Percentiles rank a stretch among this genome's conserved stretches.
Conservation (phyloP, 2,888 invertebrate species). For the Syrphus vitripennis region DNA sequence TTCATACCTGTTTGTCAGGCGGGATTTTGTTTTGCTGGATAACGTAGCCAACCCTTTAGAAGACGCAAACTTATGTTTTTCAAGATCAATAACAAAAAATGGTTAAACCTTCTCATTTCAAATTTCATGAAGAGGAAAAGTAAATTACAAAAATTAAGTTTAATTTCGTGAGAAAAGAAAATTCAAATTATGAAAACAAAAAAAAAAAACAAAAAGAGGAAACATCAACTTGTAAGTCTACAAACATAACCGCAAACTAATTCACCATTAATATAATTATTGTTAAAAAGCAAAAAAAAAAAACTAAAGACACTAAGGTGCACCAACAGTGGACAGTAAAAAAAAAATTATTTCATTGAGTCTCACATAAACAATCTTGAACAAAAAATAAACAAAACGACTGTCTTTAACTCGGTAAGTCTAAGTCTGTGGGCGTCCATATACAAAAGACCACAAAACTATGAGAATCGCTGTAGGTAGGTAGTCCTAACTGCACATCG, state of each 20-base stretch:
- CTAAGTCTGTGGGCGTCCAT: conserved; percentile 40
- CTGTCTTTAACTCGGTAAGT: neutral
- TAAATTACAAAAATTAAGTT: too few relatives aligned
- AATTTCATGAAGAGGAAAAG: conserved; percentile 56
- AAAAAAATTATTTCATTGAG: neutral
- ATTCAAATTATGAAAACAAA: neutral
- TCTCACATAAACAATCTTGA: neutral
- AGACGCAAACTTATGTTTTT: too few relatives aligned
- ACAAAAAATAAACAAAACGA: neutral
- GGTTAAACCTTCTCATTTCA: conserved; percentile 19
- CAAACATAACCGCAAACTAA: conserved; percentile 47
- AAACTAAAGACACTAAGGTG: conserved; percentile 30
- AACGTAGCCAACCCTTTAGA: too few relatives aligned
- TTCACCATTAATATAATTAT: conserved; percentile 46
- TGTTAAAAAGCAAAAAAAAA: conserved; percentile 47
- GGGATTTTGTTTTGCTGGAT: too few relatives aligned
- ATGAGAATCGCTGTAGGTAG: neutral
- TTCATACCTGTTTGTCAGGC: too few relatives aligned
- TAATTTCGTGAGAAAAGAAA: conserved; percentile 61
- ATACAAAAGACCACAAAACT: neutral
- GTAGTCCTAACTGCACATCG: conserved; percentile 4
- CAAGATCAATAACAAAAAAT: too few relatives aligned
- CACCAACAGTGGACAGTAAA: conserved; percentile 32
- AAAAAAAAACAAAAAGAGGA: conserved; percentile 9
- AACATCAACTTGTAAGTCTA: conserved; percentile 26